Percentiles rank a stretch among this genome's conserved stretches.
phyloP scores from a whole-genome alignment of 2,888 invertebrate genomes.

The Chironomus tentans region DNA sequence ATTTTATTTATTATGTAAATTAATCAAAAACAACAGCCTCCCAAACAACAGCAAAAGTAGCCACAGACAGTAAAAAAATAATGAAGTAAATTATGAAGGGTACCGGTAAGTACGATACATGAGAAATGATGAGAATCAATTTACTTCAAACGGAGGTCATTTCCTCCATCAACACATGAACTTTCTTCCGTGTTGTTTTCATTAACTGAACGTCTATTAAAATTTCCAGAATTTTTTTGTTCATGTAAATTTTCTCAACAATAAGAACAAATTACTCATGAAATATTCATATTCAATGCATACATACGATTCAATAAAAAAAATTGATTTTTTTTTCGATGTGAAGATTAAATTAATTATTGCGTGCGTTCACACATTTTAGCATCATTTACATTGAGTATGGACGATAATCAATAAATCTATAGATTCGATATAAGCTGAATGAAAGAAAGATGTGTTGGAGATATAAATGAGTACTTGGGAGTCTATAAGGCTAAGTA shows the following conservation, averaged over 20 bases:
- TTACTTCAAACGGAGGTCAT: background rate
- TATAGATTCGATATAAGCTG: background rate
- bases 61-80: background rate
- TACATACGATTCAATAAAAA: background rate
- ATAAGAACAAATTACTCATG: no score
- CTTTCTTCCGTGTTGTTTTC: conserved; percentile 17
- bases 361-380: background rate
- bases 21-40: background rate
- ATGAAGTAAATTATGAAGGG: background rate
- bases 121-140: background rate
- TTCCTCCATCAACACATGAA: conserved; percentile 18
- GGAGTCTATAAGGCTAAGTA: background rate
- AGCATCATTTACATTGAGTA: background rate
- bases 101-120: background rate
- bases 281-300: background rate
- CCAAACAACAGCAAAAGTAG: background rate
- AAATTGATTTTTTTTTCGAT: background rate
- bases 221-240: no score
- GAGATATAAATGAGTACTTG: background rate
- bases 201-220: background rate
- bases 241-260: no score
- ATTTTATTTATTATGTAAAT: background rate
- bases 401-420: background rate
- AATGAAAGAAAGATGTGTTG: background rate
- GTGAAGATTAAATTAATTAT: background rate